Evolutionary conservation across 2,797 vertebrate genomes (phyloP).

Genomic region (Cyclopterus lumpus): DNA sequence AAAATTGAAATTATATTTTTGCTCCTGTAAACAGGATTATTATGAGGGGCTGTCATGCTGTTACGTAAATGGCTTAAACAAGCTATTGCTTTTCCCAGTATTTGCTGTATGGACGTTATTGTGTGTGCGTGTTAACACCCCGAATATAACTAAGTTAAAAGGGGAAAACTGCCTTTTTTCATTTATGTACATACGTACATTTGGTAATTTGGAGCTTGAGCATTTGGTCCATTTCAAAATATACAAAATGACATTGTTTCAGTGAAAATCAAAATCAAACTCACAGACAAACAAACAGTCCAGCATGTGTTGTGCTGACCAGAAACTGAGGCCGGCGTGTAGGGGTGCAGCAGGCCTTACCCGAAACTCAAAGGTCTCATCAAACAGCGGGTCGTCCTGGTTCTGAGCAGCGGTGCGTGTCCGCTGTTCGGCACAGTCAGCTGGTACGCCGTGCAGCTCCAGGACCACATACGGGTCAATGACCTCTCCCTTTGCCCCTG

Average conservation of each 20-base stretch:
- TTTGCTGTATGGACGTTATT: conserved; percentile 21
- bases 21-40: conserved; percentile 55
- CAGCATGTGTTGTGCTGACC: no score
- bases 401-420: conserved; percentile 97
- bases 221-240: no score
- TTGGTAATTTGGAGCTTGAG: background rate
- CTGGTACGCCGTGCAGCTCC: conserved; percentile 96
- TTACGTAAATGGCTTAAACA: conserved; percentile 45
- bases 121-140: conserved; percentile 5
- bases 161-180: background rate
- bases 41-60: conserved; percentile 33
- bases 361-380: conserved; percentile 98
- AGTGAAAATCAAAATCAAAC: no score
- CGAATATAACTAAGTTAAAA: background rate
- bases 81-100: conserved; percentile 10
- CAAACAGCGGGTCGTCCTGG: conserved; percentile 96
- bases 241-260: no score
- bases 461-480: conserved; percentile 98
- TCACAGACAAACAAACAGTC: no score
- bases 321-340: no score
- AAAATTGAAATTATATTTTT: conserved; percentile 25
- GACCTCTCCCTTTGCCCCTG: conserved; percentile 96
- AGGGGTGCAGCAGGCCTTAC: conserved; percentile 52
- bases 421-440: conserved; percentile 94
- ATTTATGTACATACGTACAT: background rate